These are phyloP conservation scores for Lottia scabra DNA, from an alignment of 2,888 invertebrate genomes.

Conservation along the genomic window DNA sequence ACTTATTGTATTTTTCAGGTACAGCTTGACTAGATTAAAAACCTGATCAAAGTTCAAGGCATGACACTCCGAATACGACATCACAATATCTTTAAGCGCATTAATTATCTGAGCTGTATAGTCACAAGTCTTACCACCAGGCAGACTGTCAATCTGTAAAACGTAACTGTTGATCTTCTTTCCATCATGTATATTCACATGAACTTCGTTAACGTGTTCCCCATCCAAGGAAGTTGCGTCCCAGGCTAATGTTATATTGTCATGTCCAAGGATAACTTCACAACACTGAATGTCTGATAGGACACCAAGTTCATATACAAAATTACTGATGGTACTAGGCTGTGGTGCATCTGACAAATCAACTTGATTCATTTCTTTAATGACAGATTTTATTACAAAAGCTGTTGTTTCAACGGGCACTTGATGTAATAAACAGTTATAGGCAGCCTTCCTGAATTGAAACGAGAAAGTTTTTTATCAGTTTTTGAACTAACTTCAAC, in stretches of 20 bases:
- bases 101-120: too few species aligned
- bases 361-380: not conserved
- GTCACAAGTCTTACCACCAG: too few species aligned
- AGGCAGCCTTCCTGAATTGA: not conserved
- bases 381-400: not conserved
- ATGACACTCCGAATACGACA: too few species aligned
- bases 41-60: too few species aligned
- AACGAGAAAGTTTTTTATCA: not conserved
- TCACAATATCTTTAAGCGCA: too few species aligned
- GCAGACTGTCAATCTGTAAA: too few species aligned
- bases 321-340: not conserved
- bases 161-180: not conserved
- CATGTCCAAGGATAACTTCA: not conserved
- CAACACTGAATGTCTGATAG: not conserved
- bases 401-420: not conserved
- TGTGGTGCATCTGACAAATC: not conserved
- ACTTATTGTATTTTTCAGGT: constrained; percentile 6
- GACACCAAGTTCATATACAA: not conserved
- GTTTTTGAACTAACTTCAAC: too few species aligned
- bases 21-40: too few species aligned
- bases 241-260: not conserved
- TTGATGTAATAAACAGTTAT: not conserved
- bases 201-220: not conserved
- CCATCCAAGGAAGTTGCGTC: not conserved
- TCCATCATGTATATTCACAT: not conserved